Evolutionary conservation across 2,888 invertebrate species (phyloP), one percentile per base, ranked within the genome.

Genomic region (Prenolepis imparis): DNA sequence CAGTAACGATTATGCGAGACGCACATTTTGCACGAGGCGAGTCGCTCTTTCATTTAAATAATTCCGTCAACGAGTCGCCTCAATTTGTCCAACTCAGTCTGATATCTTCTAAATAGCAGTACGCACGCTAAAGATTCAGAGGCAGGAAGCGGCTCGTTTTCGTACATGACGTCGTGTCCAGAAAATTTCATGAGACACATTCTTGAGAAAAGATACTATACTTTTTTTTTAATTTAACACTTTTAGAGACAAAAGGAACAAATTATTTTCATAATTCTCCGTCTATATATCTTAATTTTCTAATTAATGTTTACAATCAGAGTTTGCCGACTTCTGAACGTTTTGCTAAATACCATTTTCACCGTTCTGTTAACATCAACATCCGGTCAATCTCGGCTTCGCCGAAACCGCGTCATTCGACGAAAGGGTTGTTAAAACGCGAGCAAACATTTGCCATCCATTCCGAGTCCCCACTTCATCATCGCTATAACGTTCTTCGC

Each of bases 1-100:
- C 8, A 59, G 12, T 28, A 12, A 80, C 48, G 59, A 59, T 80
- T 80, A 72, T 72, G 72, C 59, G 72, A 67, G 78, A 59, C 75
- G 68, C 72, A 80, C 57, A 81, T 82, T 77, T 72, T 12, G 36
- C 59, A 39, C 21, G 61, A 82, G 68, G 68, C 72, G 57, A 72
- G 84, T 67, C 84, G 86, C 89, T 59, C 87, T 85, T 89, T 85
- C 85, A 90, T 89, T 89, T 89, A 89, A 89, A 89, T 89, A 86
- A 89, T 89, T 89, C 86, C 88, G 87, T 90, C 89, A 90, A 91
- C 89, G 86, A 91, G 88, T 87, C 84, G 86, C 86, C 82, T 90
- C 87, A 91, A 90, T 90, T 90, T 87, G 85, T 66, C 85, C 88
- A 52, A 84, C 85, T 57, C 77, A 75, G 68, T 66, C 55, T 59